Evolutionary conservation across 2,888 invertebrate genomes (phyloP), one percentile per base, ranked within the genome.

Genomic region (Ophion ventricosus): DNA sequence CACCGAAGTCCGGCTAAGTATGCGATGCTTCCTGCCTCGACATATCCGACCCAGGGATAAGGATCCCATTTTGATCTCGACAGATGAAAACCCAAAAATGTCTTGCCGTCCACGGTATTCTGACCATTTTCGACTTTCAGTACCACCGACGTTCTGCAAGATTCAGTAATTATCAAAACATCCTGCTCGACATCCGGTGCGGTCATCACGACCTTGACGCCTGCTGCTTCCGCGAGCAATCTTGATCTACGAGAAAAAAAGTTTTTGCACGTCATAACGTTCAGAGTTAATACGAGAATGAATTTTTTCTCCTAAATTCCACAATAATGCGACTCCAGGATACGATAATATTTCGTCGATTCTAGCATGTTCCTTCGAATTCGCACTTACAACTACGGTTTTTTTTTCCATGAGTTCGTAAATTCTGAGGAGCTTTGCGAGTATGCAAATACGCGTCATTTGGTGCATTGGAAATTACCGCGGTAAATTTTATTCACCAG

Each of bases 1-100:
- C 89, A 92, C 93, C 94, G 95, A 64, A 97, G 91, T 0, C 96
- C 97, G 0, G 96, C 95, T 0, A 91, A 83, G 78, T 95, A 95
- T 0, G 97, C 97, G 78, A 96, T 94, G 1, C 96, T 95, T 7
- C 94, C 95, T 0, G 92, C 90, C 25, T 95, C 96, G 26, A 97
- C 96, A 76, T 95, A 95, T 80, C 95, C 95, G 17, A 96, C 96
- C 97, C 97, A 97, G 26, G 97, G 97, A 93, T 97, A 97, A 0
- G 97, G 97, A 93, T 97, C 97, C 97, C 97, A 97, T 83, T 96
- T 95, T 7, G 96, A 96, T 87, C 96, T 95, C 0, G 96, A 96
- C 57, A 97, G 93, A 84, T 97, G 95, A 91, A 97, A 97, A 0
- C 97, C 97, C 61, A 96, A 95, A 1, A 95, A 95, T 78, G 87